Evolutionary conservation across 2,113 vertebrate genomes (phyloP).

Genomic region (Aegithalos caudatus): DNA sequence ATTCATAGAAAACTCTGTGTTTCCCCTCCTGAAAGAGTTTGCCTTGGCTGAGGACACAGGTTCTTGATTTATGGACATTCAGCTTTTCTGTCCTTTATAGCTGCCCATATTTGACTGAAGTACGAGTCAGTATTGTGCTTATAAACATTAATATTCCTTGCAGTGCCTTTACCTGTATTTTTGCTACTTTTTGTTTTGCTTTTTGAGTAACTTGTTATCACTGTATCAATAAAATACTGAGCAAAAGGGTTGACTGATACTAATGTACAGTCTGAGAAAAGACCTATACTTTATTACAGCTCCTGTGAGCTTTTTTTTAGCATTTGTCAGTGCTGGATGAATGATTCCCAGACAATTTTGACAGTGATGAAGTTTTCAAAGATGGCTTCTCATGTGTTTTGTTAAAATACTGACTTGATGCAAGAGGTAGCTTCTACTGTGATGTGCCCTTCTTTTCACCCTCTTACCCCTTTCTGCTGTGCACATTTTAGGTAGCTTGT

Average conservation of each 20-base stretch:
- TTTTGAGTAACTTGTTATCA: neutral
- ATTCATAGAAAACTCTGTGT: neutral
- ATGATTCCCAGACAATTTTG: neutral
- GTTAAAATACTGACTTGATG: neutral
- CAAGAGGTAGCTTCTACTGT: neutral
- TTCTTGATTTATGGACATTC: neutral
- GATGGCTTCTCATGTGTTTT: neutral
- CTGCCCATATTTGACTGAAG: neutral
- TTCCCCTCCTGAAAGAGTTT: neutral
- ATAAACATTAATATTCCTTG: neutral
- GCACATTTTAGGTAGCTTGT: neutral
- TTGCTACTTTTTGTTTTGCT: neutral
- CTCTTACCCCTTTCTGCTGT: neutral
- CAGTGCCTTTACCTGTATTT: neutral
- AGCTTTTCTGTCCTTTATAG: neutral
- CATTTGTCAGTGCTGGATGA: neutral
- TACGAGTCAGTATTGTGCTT: neutral
- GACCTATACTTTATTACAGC: neutral
- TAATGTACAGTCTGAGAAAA: neutral
- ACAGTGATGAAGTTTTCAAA: neutral
- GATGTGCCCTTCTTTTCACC: neutral
- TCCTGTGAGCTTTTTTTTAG: neutral
- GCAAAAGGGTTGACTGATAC: neutral
- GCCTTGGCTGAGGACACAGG: neutral
- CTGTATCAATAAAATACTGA: neutral